phyloP scores from a whole-genome alignment of 2,888 invertebrate genomes.

The Ichneumoninae sp. region DNA sequence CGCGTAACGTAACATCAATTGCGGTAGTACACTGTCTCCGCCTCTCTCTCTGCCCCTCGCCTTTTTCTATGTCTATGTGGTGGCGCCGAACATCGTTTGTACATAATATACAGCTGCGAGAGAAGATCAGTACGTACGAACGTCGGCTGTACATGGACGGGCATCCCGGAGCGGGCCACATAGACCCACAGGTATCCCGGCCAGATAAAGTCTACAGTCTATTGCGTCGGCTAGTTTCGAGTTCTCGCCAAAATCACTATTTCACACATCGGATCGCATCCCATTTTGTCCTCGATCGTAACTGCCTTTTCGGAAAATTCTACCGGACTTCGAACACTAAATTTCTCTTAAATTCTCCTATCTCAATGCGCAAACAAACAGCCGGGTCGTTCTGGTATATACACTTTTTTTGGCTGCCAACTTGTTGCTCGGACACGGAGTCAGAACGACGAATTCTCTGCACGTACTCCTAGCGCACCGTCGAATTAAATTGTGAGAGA shows the following conservation, averaged over 20 bases:
- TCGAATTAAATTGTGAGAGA: not conserved
- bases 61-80: conserved; percentile 26
- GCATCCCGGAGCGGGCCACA: conserved; percentile 21
- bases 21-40: conserved; percentile 3
- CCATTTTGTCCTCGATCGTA: not conserved
- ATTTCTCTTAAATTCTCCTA: not conserved
- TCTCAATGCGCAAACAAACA: not conserved
- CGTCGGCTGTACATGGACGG: conserved; percentile 23
- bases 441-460: not conserved
- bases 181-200: conserved; percentile 28
- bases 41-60: conserved; percentile 21
- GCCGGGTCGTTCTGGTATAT: not conserved
- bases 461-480: not conserved
- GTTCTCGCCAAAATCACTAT: not conserved
- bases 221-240: not conserved
- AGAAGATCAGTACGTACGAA: conserved; percentile 16
- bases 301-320: not conserved
- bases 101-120: conserved; percentile 27
- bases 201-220: conserved; percentile 35
- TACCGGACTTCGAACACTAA: not conserved
- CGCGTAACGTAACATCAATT: conserved; percentile 44
- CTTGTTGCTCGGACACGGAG: conserved; percentile 9
- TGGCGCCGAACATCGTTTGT: conserved; percentile 1
- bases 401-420: not conserved
- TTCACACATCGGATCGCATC: not conserved